These are phyloP conservation scores for Sigmodon hispidus DNA, from an alignment of 2,113 vertebrate genomes.

Conservation along the genomic window DNA sequence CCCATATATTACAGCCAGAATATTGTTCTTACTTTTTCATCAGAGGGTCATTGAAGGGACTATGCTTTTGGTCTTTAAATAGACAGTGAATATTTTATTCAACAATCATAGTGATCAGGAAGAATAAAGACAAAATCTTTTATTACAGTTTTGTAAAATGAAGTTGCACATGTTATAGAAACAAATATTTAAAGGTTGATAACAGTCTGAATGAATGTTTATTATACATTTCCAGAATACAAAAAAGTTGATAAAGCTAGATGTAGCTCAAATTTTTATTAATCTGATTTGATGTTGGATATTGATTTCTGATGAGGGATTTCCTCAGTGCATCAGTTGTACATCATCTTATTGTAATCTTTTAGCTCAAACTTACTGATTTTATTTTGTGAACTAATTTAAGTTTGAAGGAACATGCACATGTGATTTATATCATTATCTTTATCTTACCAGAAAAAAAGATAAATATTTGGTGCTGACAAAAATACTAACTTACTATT, in stretches of 20 bases:
- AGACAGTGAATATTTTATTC: background rate
- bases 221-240: background rate
- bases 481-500: background rate
- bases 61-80: constrained; percentile 21
- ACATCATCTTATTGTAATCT: background rate
- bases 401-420: background rate
- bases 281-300: background rate
- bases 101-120: background rate
- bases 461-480: background rate
- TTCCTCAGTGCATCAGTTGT: background rate
- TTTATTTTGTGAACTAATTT: background rate
- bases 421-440: background rate
- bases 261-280: background rate
- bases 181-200: background rate
- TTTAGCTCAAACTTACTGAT: background rate
- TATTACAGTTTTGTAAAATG: constrained; percentile 31
- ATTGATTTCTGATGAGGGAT: background rate
- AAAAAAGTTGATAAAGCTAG: background rate
- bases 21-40: constrained; percentile 60
- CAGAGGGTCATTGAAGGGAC: background rate
- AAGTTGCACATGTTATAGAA: background rate
- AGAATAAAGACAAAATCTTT: background rate
- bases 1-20: constrained; percentile 20
- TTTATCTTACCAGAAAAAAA: background rate
- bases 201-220: background rate